Base-by-base conservation (phyloP, 2,888 invertebrate genomes). In the Zonitis immaculata region DNA sequence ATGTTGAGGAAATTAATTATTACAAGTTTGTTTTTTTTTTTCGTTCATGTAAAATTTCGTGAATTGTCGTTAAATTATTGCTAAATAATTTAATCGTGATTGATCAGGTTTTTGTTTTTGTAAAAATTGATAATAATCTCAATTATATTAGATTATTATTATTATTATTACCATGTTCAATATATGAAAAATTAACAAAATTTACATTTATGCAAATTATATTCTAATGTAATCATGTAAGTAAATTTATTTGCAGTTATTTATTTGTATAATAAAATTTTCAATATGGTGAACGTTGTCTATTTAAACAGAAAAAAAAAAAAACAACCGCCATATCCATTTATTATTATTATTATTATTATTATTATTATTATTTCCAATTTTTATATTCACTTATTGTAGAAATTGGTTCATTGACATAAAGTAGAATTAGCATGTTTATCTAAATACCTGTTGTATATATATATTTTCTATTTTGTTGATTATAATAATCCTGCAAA, bases 191-290 rank as follows among this genome's bases (percentile, higher is more conserved):
- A 44, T 44, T 44, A 44, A 22, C 25, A 11, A 44, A 44, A 44
- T 44, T 44, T 44, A 25, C 44, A 44, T 44, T 44, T 44, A 44
- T 44, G 44, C 25, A 28, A 44, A 44, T 44, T 26, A n/a, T 16
- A 35, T 35, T 35, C 35, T 35, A 35, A 35, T 35, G 35, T 35
- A 35, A 35, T 35, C 35, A 35, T 35, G 35, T 35, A 35, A 16
- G 35, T 35, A 35, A 35, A 35, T 35, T 35, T 35, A 35, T 35
- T 35, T 35, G 35, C 35, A 16, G 35, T 35, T 35, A 35, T 35
- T 35, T 35, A 35, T 35, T 35, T 35, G 35, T 16, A 35, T 35
- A 35, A 35, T 35, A 35, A 35, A 35, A 35, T 35, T 35, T 35
- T 35, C 35, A 35, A 35, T 35, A 35, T 35, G 35, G 35, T 35